Base-by-base conservation (phyloP, 2,113 vertebrate genomes). In the Eubucco bourcierii region DNA sequence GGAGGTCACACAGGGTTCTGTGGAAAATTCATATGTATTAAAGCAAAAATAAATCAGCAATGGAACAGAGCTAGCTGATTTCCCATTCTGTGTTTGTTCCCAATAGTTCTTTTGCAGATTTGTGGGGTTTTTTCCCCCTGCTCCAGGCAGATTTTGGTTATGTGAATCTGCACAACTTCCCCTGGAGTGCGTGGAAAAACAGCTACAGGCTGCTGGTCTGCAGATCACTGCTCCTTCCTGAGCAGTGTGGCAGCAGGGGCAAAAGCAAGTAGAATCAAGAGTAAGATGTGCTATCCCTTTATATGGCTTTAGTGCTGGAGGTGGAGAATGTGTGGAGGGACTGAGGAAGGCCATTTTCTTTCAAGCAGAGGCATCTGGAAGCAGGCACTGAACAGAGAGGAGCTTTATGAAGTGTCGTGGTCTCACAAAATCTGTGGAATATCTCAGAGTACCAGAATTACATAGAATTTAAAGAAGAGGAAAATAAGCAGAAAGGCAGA, bases 21-120 rank as follows among this genome's bases (percentile, higher is more conserved):
- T 72, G 71, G 75, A 91, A 94, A 89, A 87, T 70, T 21, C 84
- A 86, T 88, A 59, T 65, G 33, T 75, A 25, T 55, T 71, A 1
- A 4, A 21, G 33, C 50, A 12, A 12, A 31, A 55, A 66, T 31
- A 66, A 71, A 34, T 9, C 72, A 33, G 65, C 19, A 16, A 10
- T 33, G 18, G 20, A 95, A 87, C 33, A 61, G 78, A 93, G 37
- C n/a, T 44, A 47, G 47, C 37, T 80, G 67, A 65, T 84, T 91
- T 91, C 74, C 84, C 63, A 47, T 84, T 80, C 91, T 87, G 34
- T 15, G 46, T 74, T 92, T 92, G 75, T 90, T 96, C 75, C 81
- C 84, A 74, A 44, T 4, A 80, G 61, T 74, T 60, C 68, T 95
- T 89, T 65, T 61, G 34, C 65, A 68, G 87, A 92, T 33, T 13